Evolutionary conservation across 2,888 invertebrate genomes (phyloP).

Genomic region (Ormyrus pomaceus): DNA sequence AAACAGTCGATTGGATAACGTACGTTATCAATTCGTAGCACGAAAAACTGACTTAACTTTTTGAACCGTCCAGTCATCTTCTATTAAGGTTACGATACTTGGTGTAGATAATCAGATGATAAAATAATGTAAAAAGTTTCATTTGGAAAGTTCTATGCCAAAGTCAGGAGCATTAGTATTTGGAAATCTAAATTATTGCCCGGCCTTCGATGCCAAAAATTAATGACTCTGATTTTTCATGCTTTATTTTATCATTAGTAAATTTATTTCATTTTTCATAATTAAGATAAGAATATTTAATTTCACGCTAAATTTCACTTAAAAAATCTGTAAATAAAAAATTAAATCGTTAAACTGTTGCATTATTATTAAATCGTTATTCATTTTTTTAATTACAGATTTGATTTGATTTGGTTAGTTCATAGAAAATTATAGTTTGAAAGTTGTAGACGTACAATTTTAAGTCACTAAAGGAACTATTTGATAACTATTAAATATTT

Average conservation of each 20-base stretch:
- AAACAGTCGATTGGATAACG: constrained; percentile 95
- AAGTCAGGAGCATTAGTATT: constrained; percentile 37
- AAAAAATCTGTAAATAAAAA: constrained; percentile 37
- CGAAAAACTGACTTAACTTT: neutral
- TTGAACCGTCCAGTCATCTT: no score
- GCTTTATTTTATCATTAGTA: constrained; percentile 21
- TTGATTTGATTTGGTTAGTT: neutral
- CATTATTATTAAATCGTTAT: constrained; percentile 30
- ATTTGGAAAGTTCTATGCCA: constrained; percentile 25
- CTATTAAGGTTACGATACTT: neutral
- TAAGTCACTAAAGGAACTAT: constrained; percentile 26
- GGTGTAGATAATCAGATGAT: constrained; percentile 23
- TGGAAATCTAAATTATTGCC: constrained; percentile 22
- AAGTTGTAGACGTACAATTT: constrained; percentile 4
- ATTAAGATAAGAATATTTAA: constrained; percentile 35
- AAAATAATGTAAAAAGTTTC: constrained; percentile 12
- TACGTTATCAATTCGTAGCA: constrained; percentile 79
- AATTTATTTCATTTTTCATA: constrained; percentile 35
- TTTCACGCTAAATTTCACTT: constrained; percentile 13
- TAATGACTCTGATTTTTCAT: constrained; percentile 39
- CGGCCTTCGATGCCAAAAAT: constrained; percentile 19
- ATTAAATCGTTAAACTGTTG: constrained; percentile 26
- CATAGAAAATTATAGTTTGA: neutral
- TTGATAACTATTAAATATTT: constrained; percentile 39
- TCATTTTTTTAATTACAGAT: constrained; percentile 36